Evolutionary conservation across 2,888 invertebrate genomes (phyloP), one percentile per base, ranked within the genome.

Genomic region (Tyria jacobaeae): DNA sequence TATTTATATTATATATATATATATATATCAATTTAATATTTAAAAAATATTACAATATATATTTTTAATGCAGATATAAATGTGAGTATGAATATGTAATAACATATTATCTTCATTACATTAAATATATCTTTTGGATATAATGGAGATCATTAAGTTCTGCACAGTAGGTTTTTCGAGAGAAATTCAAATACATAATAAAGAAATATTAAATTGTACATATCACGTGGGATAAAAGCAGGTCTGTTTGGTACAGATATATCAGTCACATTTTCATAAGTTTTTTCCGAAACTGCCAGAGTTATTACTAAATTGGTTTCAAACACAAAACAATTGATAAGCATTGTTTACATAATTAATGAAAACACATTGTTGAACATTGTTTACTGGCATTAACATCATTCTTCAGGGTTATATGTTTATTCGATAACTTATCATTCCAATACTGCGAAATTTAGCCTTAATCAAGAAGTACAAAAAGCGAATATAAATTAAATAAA

Each of bases 81-180:
- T n/a, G n/a, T n/a, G n/a, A n/a, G n/a, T n/a, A n/a, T n/a, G n/a
- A n/a, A n/a, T n/a, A n/a, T n/a, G n/a, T n/a, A n/a, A n/a, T n/a
- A n/a, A n/a, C n/a, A n/a, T n/a, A n/a, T 12, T 61, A 61, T 54
- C 31, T 31, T 2, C 62, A 70, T 54, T 65, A n/a, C 51, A 65
- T 66, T 66, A 66, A 64, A 63, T 61, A 68, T 24, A 34, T 58
- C 35, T 37, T 62, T 35, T 57, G 57, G 52, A 52, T 53, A 57
- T 56, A 64, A 60, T 60, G 67, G 75, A 74, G 66, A 73, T 75
- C 70, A 75, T 66, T 68, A 57, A 68, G 55, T 64, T 66, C 58
- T 73, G 60, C 69, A 67, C 62, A 75, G 53, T 65, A 64, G 24
- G 60, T 44, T 55, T 34, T 44, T 51, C 41, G 39, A 47, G 57